Evolutionary conservation across 2,888 invertebrate genomes (phyloP).

Genomic region (Tridacna crocea): DNA sequence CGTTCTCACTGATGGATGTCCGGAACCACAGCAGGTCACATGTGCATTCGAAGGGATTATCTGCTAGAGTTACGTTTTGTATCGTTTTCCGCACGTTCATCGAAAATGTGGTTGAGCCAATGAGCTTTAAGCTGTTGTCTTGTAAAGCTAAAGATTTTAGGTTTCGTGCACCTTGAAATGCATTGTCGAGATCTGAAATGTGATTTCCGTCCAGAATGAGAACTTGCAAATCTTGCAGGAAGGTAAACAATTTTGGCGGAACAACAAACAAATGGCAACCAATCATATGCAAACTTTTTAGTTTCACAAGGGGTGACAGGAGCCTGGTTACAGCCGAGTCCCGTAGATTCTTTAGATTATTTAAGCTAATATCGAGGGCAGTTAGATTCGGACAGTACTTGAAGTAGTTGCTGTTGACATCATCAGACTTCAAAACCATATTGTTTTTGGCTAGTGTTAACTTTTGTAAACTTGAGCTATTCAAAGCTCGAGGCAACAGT

Average conservation of each 20-base stretch:
- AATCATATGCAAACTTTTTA: slow-evolving; percentile 22
- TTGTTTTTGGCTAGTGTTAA: slow-evolving; percentile 10
- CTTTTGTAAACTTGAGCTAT: slow-evolving; percentile 6
- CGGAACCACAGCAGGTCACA: slow-evolving; percentile 53
- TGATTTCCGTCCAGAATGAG: slow-evolving; percentile 32
- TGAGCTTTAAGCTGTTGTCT: slow-evolving; percentile 15
- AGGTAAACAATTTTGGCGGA: slow-evolving; percentile 4
- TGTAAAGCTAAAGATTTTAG: slow-evolving; percentile 1
- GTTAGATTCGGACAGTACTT: slow-evolving; percentile 26
- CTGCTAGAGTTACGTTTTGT: slow-evolving; percentile 15
- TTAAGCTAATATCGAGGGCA: slow-evolving; percentile 16
- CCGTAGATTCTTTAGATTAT: slow-evolving; percentile 1
- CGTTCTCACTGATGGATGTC: slow-evolving; percentile 28
- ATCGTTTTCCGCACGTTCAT: slow-evolving; percentile 6
- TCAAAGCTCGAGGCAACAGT: not conserved
- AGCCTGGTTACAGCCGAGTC: not conserved
- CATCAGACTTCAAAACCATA: not conserved
- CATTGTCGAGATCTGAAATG: not conserved
- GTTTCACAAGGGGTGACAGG: slow-evolving; percentile 22
- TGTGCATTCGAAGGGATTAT: slow-evolving; percentile 51
- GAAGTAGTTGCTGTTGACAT: slow-evolving; percentile 1
- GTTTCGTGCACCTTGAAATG: not conserved
- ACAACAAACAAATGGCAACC: slow-evolving; percentile 1
- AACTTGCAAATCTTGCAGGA: slow-evolving; percentile 13
- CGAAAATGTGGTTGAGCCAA: slow-evolving; percentile 16